Percentiles rank a stretch among this genome's conserved stretches.
phyloP scores from a whole-genome alignment of 2,113 vertebrate genomes.

The Scopus umbretta region DNA sequence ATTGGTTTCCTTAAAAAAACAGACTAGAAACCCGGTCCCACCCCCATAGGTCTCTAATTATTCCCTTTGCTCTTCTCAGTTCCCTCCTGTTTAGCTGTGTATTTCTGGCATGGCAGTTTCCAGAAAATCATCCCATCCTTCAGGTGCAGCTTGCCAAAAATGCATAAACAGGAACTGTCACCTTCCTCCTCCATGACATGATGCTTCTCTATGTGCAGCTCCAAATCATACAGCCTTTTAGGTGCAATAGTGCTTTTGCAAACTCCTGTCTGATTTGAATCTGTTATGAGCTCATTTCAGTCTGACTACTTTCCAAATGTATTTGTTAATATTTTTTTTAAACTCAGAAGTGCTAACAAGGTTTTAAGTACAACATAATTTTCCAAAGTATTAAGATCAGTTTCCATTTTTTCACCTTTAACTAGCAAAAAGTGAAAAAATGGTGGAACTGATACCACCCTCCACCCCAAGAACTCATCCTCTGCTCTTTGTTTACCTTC shows the following conservation, averaged over 20 bases:
- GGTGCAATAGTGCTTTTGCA: not conserved
- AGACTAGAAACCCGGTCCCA: not conserved
- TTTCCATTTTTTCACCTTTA: not conserved
- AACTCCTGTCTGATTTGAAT: not conserved
- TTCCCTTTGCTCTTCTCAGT: constrained; percentile 34
- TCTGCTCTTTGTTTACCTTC: not conserved
- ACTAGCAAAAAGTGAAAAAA: not conserved
- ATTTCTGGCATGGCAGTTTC: constrained; percentile 40
- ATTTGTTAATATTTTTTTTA: not conserved
- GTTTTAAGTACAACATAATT: not conserved
- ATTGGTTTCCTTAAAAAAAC: not conserved
- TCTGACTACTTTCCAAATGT: not conserved
- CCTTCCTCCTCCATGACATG: constrained; percentile 38
- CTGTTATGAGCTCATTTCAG: not conserved
- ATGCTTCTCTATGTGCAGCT: not conserved
- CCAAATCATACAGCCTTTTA: not conserved
- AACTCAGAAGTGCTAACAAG: not conserved
- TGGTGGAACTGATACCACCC: not conserved
- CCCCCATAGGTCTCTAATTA: constrained; percentile 33
- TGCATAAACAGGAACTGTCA: constrained; percentile 48
- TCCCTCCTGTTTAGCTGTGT: constrained; percentile 2
- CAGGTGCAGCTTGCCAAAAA: constrained; percentile 52
- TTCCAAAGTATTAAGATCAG: not conserved
- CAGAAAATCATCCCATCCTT: constrained; percentile 36
- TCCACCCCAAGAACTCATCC: not conserved